Conservation (phyloP, 2,888 invertebrate species). For the Formica aserva region DNA sequence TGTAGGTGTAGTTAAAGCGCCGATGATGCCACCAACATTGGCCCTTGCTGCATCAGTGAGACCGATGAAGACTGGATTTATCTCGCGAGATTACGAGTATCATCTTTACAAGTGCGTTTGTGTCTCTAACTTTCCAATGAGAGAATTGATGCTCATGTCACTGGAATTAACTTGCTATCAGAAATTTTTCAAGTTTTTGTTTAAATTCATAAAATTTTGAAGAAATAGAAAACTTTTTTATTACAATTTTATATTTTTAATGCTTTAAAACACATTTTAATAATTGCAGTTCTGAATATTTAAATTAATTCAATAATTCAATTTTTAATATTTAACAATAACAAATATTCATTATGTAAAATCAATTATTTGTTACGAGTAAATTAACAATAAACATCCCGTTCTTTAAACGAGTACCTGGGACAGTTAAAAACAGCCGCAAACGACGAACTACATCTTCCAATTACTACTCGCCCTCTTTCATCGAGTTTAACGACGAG, state of each 20-base stretch:
- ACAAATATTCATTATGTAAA: not conserved
- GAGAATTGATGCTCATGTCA: not conserved
- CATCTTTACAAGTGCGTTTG: constrained; percentile 28
- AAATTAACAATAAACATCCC: not conserved
- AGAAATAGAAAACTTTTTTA: not conserved
- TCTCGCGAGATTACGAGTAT: constrained; percentile 31
- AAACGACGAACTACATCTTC: constrained; percentile 45
- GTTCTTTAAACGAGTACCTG: constrained; percentile 27
- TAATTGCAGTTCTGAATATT: not conserved
- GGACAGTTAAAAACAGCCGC: constrained; percentile 40
- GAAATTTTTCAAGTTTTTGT: not conserved
- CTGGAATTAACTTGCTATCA: not conserved
- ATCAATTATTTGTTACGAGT: constrained; percentile 7
- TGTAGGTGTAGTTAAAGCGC: constrained; percentile 14
- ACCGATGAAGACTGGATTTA: constrained; percentile 22
- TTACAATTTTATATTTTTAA: not conserved
- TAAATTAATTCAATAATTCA: not conserved
- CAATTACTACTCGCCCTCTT: constrained; percentile 62
- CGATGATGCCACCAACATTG: constrained; percentile 39
- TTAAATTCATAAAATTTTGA: not conserved
- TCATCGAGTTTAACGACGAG: constrained; percentile 60
- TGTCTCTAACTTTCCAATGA: not conserved
- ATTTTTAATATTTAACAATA: not conserved
- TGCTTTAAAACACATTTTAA: not conserved
- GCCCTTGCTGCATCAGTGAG: constrained; percentile 30